Percentiles rank a stretch among this genome's conserved stretches.
phyloP scores from a whole-genome alignment of 1,140 invertebrate species.

The Anoplolepis gracilipes region DNA sequence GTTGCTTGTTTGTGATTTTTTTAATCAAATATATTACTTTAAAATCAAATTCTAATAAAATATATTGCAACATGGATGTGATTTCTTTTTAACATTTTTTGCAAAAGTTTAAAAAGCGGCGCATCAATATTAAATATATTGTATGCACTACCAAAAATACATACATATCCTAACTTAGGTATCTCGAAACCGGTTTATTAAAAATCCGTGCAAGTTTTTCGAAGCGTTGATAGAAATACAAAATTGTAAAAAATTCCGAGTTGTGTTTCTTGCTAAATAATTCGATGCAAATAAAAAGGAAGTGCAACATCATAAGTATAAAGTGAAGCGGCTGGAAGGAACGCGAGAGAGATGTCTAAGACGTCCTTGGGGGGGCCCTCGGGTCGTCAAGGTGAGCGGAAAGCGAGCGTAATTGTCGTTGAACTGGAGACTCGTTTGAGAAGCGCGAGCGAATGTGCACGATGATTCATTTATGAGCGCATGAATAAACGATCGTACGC shows the following conservation, averaged over 20 bases:
- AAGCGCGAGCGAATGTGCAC: constrained; percentile 49
- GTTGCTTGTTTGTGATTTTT: neutral
- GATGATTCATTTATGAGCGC: constrained; percentile 70
- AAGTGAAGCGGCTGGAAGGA: neutral
- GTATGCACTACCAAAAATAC: neutral
- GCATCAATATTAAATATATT: neutral
- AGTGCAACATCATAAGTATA: neutral
- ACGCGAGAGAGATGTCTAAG: constrained; percentile 43
- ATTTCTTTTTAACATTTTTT: neutral
- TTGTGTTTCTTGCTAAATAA: neutral
- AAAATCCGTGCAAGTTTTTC: neutral
- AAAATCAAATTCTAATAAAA: constrained; percentile 8
- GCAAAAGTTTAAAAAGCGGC: neutral
- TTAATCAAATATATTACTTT: neutral
- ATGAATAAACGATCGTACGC: constrained; percentile 63
- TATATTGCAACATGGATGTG: neutral
- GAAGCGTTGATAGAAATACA: neutral
- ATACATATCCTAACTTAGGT: too few relatives aligned
- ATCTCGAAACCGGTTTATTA: neutral
- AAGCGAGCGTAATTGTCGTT: constrained; percentile 69
- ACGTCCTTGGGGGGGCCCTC: constrained; percentile 36
- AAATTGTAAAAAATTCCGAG: neutral
- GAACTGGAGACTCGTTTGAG: constrained; percentile 53
- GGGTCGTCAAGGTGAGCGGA: constrained; percentile 56
- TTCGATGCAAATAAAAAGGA: neutral